Evolutionary conservation across 2,888 invertebrate species (phyloP).

Genomic region (Trichopria drosophilae): DNA sequence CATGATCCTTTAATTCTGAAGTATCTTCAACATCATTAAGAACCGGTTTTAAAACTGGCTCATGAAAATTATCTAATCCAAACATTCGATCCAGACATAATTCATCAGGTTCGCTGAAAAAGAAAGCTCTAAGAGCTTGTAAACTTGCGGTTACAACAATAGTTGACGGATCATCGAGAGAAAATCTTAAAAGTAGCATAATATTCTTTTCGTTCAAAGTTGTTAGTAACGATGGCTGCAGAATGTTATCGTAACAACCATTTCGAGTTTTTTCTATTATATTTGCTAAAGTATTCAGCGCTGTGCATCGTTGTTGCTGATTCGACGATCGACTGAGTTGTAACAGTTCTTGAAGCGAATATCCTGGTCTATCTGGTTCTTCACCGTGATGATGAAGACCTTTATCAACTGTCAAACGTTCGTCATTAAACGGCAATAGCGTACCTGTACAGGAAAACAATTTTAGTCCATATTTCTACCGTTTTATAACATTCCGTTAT

Average conservation of each 20-base stretch:
- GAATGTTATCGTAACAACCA: conserved; percentile 76
- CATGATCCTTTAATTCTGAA: conserved; percentile 79
- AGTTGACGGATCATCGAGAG: conserved; percentile 80
- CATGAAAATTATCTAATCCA: conserved; percentile 60
- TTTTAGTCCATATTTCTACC: neutral
- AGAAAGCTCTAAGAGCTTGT: conserved; percentile 73
- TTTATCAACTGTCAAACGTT: conserved; percentile 63
- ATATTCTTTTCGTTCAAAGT: conserved; percentile 68
- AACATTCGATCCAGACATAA: conserved; percentile 70
- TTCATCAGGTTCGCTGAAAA: conserved; percentile 80
- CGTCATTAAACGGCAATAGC: conserved; percentile 71
- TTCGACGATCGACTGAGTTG: conserved; percentile 75
- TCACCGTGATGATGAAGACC: conserved; percentile 91
- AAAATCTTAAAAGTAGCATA: conserved; percentile 80
- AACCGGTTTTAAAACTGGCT: conserved; percentile 47
- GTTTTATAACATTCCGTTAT: neutral
- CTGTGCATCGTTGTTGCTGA: conserved; percentile 81
- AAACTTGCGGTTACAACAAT: conserved; percentile 76
- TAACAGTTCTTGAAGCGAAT: conserved; percentile 85
- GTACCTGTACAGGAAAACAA: conserved; percentile 59
- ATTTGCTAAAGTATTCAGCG: conserved; percentile 78
- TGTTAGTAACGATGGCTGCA: conserved; percentile 70
- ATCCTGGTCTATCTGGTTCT: conserved; percentile 88
- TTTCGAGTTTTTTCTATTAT: conserved; percentile 72
- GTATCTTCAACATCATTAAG: conserved; percentile 60